phyloP scores from a whole-genome alignment of 2,113 vertebrate species.

The Pristiophorus japonicus region DNA sequence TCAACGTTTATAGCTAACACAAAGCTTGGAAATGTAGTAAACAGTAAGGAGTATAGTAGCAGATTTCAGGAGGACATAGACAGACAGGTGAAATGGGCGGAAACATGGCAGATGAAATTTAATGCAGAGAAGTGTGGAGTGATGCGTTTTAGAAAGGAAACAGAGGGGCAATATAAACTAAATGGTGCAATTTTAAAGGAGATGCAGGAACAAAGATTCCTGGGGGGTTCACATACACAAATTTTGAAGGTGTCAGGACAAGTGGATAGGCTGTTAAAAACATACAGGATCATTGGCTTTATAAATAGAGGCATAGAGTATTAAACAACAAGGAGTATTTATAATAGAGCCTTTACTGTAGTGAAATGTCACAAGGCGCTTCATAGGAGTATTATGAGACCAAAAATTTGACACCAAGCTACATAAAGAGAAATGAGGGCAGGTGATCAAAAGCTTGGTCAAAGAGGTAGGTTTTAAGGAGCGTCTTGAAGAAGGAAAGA shows the following conservation, averaged over 20 bases:
- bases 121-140: neutral
- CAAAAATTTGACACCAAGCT: too few species aligned
- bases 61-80: neutral
- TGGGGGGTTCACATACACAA: neutral
- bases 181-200: neutral
- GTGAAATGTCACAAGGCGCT: too few species aligned
- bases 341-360: too few species aligned
- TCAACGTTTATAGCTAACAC: too few species aligned
- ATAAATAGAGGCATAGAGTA: neutral
- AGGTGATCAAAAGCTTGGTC: too few species aligned
- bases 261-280: neutral
- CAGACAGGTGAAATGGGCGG: neutral
- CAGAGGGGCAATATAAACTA: neutral
- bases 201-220: too few species aligned
- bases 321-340: neutral
- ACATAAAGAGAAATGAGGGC: too few species aligned
- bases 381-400: too few species aligned
- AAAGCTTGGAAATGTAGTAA: too few species aligned
- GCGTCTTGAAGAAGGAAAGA: too few species aligned
- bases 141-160: neutral
- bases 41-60: neutral
- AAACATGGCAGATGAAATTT: neutral
- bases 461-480: too few species aligned
- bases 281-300: neutral
- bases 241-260: neutral